phyloP scores from a whole-genome alignment of 2,888 invertebrate species.

The Ellobium chinense region DNA sequence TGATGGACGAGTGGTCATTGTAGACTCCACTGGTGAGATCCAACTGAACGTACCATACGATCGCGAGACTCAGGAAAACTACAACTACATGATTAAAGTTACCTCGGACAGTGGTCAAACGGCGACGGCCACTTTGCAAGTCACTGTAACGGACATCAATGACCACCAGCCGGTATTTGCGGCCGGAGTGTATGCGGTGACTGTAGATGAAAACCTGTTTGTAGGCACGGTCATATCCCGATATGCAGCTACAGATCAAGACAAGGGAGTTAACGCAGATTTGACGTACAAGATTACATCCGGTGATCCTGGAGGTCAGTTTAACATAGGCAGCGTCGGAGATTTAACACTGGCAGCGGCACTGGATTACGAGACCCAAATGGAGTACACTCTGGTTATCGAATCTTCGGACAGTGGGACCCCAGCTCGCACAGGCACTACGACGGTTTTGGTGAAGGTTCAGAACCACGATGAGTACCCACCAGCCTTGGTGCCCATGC shows the following conservation, averaged over 20 bases:
- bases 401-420: constrained; percentile 56
- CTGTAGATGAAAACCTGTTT: constrained; percentile 49
- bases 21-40: constrained; percentile 54
- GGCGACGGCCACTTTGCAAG: constrained; percentile 48
- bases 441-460: constrained; percentile 50
- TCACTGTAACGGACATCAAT: constrained; percentile 58
- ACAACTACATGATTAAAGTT: constrained; percentile 48
- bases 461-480: constrained; percentile 50
- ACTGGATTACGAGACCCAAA: constrained; percentile 51
- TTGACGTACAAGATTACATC: constrained; percentile 49
- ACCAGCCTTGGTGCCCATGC: constrained; percentile 52
- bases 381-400: constrained; percentile 50
- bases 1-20: constrained; percentile 41
- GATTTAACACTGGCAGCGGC: constrained; percentile 39
- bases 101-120: constrained; percentile 51
- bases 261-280: constrained; percentile 52
- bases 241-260: constrained; percentile 55
- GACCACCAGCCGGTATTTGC: constrained; percentile 60
- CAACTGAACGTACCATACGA: constrained; percentile 53
- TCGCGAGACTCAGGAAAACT: constrained; percentile 52
- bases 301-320: constrained; percentile 50
- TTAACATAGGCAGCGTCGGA: constrained; percentile 52
- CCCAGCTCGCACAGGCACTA: constrained; percentile 47
- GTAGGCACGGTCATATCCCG: constrained; percentile 34
- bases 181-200: constrained; percentile 48